Percentiles rank a stretch among this genome's conserved stretches.
phyloP scores from a whole-genome alignment of 2,113 vertebrate genomes.

The Myodes glareolus region DNA sequence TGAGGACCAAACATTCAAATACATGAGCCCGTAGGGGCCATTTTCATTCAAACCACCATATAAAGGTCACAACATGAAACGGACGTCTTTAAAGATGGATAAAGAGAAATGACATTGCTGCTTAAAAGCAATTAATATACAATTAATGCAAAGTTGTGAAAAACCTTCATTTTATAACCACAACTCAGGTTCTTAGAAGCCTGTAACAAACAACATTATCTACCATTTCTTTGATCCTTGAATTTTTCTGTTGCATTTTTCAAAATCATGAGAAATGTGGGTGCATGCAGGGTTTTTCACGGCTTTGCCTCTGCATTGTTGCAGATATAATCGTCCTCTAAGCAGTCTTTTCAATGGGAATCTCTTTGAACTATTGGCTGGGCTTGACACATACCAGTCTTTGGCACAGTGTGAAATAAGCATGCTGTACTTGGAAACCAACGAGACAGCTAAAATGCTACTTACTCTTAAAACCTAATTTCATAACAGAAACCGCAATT shows the following conservation, averaged over 20 bases:
- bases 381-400: neutral
- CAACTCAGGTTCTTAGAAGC: neutral
- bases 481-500: slow-evolving; percentile 15
- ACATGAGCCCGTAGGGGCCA: neutral
- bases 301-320: neutral
- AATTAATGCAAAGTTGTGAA: neutral
- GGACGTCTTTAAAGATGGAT: neutral
- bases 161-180: neutral
- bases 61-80: neutral
- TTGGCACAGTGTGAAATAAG: neutral
- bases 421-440: neutral
- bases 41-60: neutral
- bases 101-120: neutral
- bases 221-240: neutral
- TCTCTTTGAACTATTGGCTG: slow-evolving; percentile 28
- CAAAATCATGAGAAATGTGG: neutral
- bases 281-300: neutral
- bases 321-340: neutral
- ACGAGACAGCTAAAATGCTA: neutral
- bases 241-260: slow-evolving; percentile 24
- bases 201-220: neutral
- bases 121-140: neutral
- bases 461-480: neutral
- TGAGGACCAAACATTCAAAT: neutral
- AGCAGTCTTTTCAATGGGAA: slow-evolving; percentile 28